A percentile compares a stretch with the other conserved stretches of the same genome.
Evolutionary conservation across 37 sponge, comb jelly and placozoan genomes (phyloP).

Genomic region (Geodia barretti): DNA sequence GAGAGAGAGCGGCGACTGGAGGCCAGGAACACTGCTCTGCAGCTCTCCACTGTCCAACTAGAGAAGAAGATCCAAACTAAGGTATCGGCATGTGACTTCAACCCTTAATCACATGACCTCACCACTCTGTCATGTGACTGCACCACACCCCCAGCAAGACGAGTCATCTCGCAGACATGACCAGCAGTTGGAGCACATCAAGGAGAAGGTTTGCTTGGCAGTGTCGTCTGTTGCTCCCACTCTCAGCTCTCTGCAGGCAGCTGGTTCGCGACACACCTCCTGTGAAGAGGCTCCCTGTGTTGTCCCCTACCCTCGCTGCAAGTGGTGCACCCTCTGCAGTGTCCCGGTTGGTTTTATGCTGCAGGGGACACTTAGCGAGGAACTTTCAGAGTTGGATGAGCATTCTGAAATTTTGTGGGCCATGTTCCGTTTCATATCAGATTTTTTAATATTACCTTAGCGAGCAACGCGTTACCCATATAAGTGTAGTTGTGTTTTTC

Average conservation of each 20-base stretch:
- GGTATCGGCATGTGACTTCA: constrained; percentile 33
- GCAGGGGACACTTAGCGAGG: too few relatives aligned
- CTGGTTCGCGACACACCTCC: constrained; percentile 56
- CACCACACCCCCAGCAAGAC: constrained; percentile 41
- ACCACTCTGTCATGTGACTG: not conserved
- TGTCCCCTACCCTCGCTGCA: constrained; percentile 56
- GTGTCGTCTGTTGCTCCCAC: not conserved
- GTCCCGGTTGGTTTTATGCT: too few relatives aligned
- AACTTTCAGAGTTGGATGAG: too few relatives aligned
- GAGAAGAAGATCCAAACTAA: constrained; percentile 77
- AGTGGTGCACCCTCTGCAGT: constrained; percentile 78
- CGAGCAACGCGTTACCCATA: too few relatives aligned
- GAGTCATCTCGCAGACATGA: constrained; percentile 71
- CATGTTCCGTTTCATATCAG: too few relatives aligned
- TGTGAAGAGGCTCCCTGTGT: constrained; percentile 70
- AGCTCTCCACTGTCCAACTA: constrained; percentile 55
- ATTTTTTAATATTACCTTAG: too few relatives aligned
- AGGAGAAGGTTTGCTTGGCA: constrained; percentile 54
- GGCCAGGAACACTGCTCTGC: constrained; percentile 59
- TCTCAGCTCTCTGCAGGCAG: constrained; percentile 22
- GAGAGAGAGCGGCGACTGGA: constrained; percentile 75
- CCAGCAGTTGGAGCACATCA: constrained; percentile 75
- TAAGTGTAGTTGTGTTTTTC: too few relatives aligned
- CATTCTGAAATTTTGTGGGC: not conserved
- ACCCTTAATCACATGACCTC: not conserved